These are phyloP conservation scores for Chromoteleia sp. DNA, from an alignment of 2,888 invertebrate species.

Conservation along the genomic window DNA sequence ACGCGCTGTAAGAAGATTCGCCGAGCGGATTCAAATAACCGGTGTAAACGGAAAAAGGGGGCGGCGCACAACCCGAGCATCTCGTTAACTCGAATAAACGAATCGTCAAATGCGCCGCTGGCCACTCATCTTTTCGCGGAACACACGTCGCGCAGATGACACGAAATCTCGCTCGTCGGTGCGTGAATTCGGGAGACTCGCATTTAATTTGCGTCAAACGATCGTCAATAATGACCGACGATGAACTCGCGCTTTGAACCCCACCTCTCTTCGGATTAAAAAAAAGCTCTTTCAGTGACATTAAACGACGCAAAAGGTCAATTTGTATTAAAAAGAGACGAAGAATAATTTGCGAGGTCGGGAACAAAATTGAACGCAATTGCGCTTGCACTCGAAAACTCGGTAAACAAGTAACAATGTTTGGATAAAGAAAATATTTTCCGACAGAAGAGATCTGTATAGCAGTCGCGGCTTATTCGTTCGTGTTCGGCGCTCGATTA, in stretches of 20 bases:
- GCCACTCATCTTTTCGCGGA: conserved; percentile 58
- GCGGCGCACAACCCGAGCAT: conserved; percentile 20
- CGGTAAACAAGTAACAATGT: conserved; percentile 29
- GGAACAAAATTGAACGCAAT: conserved; percentile 20
- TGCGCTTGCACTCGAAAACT: conserved; percentile 28
- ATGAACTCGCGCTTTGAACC: conserved; percentile 17
- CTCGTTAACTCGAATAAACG: conserved; percentile 69
- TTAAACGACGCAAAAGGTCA: conserved; percentile 14
- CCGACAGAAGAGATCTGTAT: conserved; percentile 16
- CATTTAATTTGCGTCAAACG: conserved; percentile 27
- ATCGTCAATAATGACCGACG: conserved; percentile 27
- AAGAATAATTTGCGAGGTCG: conserved; percentile 13
- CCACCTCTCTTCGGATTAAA: background rate
- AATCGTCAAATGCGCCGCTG: conserved; percentile 64
- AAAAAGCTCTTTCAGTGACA: background rate
- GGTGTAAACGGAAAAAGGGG: conserved; percentile 25
- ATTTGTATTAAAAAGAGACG: conserved; percentile 25
- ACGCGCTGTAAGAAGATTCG: conserved; percentile 40
- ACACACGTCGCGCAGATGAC: conserved; percentile 9
- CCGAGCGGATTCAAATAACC: conserved; percentile 51
- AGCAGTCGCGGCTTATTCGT: conserved; percentile 18
- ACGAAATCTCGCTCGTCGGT: conserved; percentile 19
- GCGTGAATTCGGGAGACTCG: conserved; percentile 29
- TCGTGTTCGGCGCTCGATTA: background rate
- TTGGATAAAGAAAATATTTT: conserved; percentile 42